Evolutionary conservation across 2,797 vertebrate species (phyloP).

Genomic region (Sebastes itinus): DNA sequence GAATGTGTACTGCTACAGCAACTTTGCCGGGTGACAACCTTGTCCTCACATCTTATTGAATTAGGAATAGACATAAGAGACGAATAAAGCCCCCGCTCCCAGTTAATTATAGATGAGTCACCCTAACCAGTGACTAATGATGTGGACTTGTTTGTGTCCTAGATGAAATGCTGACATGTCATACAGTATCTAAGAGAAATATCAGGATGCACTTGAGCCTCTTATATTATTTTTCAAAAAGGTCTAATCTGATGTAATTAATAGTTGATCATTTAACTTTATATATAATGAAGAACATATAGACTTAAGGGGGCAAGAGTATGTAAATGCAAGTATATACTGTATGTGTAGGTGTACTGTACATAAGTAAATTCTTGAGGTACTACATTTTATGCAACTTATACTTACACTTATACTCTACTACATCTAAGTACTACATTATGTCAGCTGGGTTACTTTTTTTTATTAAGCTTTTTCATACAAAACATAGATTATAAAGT

Average conservation of each 20-base stretch:
- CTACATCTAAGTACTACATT: no score
- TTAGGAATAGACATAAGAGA: slow-evolving; percentile 66
- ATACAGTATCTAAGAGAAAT: slow-evolving; percentile 20
- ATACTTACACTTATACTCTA: neutral
- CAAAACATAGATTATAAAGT: neutral
- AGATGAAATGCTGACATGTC: slow-evolving; percentile 60
- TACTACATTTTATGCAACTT: neutral
- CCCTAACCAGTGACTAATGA: slow-evolving; percentile 55
- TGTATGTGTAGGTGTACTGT: neutral
- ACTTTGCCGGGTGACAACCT: slow-evolving; percentile 57
- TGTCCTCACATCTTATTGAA: slow-evolving; percentile 69
- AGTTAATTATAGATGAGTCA: slow-evolving; percentile 68
- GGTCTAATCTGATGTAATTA: neutral
- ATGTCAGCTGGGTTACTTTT: no score
- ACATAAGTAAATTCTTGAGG: neutral
- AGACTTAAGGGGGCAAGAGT: neutral
- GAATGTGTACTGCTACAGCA: slow-evolving; percentile 45
- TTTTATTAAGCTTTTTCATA: neutral
- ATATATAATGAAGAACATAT: neutral
- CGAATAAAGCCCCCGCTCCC: slow-evolving; percentile 52
- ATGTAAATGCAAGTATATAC: neutral
- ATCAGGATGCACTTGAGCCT: neutral
- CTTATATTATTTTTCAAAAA: neutral
- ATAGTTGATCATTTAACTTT: neutral
- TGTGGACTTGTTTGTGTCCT: slow-evolving; percentile 66